phyloP scores from a whole-genome alignment of 2,888 invertebrate species.

The Diarsia mendica region DNA sequence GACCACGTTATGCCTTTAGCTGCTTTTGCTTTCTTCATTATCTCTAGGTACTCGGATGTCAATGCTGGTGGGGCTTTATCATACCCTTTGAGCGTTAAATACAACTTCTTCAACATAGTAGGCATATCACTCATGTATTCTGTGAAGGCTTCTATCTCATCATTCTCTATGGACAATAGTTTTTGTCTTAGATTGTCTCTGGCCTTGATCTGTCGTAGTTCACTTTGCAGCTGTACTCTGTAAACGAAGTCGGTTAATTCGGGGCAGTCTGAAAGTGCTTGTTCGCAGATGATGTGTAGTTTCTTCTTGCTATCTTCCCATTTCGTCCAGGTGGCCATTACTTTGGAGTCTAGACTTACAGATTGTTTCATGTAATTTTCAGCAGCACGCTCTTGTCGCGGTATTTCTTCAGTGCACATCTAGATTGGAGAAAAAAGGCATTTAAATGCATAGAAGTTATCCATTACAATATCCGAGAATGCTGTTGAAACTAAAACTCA shows the following conservation, averaged over 20 bases:
- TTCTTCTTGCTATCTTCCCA: constrained; percentile 79
- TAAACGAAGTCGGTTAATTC: constrained; percentile 76
- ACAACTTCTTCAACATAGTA: constrained; percentile 89
- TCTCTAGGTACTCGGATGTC: constrained; percentile 89
- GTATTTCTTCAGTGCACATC: constrained; percentile 85
- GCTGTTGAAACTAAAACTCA: too few species aligned
- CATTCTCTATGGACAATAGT: constrained; percentile 82
- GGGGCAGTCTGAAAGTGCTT: constrained; percentile 76
- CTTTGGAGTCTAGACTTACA: constrained; percentile 76
- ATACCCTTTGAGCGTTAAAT: constrained; percentile 90
- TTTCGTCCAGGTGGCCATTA: constrained; percentile 76
- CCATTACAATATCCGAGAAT: too few species aligned
- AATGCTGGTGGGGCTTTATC: constrained; percentile 90
- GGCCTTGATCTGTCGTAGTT: constrained; percentile 83
- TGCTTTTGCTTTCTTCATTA: constrained; percentile 91
- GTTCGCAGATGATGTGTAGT: constrained; percentile 72
- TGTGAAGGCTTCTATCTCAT: constrained; percentile 88
- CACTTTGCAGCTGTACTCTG: constrained; percentile 74
- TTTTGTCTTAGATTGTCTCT: constrained; percentile 81
- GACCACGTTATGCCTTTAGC: constrained; percentile 91
- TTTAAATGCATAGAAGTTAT: background rate
- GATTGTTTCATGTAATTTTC: constrained; percentile 57
- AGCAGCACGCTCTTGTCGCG: constrained; percentile 62
- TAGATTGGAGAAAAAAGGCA: constrained; percentile 50
- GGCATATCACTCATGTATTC: constrained; percentile 89